phyloP scores from a whole-genome alignment of 1,140 invertebrate genomes.

The Micrasema longulum region DNA sequence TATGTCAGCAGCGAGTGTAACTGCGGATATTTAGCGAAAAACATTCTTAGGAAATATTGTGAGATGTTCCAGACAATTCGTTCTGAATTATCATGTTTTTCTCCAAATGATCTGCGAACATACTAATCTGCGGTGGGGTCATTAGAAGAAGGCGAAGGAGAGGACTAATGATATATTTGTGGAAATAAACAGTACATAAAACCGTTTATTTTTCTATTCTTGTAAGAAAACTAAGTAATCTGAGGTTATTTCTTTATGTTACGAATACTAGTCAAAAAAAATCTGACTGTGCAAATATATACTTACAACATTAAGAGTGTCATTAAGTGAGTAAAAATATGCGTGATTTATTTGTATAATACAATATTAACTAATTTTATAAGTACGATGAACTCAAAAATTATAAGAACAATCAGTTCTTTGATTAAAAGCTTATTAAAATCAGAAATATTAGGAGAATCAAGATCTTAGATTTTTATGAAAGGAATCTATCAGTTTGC shows the following conservation, averaged over 20 bases:
- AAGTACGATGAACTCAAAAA: too few relatives aligned
- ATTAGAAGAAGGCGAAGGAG: not conserved
- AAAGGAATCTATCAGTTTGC: slow-evolving; percentile 18
- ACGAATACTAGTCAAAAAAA: too few relatives aligned
- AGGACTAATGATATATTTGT: slow-evolving; percentile 24
- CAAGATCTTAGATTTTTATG: not conserved
- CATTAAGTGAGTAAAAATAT: too few relatives aligned
- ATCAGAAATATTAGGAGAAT: not conserved
- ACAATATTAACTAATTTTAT: too few relatives aligned
- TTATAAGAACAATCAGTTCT: not conserved
- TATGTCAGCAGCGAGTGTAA: too few relatives aligned
- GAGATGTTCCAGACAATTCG: slow-evolving; percentile 6
- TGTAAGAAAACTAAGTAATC: not conserved
- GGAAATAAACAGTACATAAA: slow-evolving; percentile 5
- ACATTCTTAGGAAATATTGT: slow-evolving; percentile 3
- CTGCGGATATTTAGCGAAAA: too few relatives aligned
- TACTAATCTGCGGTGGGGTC: not conserved
- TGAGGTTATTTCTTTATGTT: too few relatives aligned
- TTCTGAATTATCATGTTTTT: slow-evolving; percentile 24
- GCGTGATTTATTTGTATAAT: too few relatives aligned
- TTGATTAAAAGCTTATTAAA: slow-evolving; percentile 30
- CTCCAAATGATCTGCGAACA: slow-evolving; percentile 29
- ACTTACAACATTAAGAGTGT: too few relatives aligned
- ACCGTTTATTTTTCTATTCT: slow-evolving; percentile 16
- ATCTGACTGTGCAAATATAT: too few relatives aligned